Conservation (phyloP, 2,797 vertebrate genomes). For the Acanthiza pusilla region DNA sequence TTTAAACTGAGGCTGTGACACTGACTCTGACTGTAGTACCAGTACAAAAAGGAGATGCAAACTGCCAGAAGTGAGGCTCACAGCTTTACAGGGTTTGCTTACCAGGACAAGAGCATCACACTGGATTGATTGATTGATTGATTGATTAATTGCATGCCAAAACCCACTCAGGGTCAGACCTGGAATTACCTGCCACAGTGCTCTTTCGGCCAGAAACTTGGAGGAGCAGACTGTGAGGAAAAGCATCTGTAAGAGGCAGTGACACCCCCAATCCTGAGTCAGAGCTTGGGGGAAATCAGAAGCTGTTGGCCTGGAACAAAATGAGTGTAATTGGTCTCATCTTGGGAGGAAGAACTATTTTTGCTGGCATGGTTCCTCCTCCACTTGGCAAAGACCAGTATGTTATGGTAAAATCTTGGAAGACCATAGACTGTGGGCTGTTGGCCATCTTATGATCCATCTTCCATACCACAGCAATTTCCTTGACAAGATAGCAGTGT, state of each 20-base stretch:
- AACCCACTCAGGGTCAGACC: not conserved
- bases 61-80: not conserved
- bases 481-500: not conserved
- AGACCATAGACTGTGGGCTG: not conserved
- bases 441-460: not conserved
- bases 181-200: not conserved
- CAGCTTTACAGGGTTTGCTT: not conserved
- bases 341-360: not conserved
- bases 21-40: fast-evolving
- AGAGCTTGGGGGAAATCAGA: not conserved
- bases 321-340: not conserved
- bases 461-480: not conserved
- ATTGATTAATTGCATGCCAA: not conserved
- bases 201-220: not conserved
- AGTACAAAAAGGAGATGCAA: not conserved
- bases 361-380: not conserved
- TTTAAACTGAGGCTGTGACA: not conserved
- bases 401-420: slow-evolving; percentile 8
- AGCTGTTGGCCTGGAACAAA: slow-evolving; percentile 12
- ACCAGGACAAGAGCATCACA: not conserved
- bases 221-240: not conserved
- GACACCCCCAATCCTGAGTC: not conserved
- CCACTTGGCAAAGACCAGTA: not conserved
- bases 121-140: not conserved
- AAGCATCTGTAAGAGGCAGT: not conserved